Base-by-base conservation (phyloP, 2,113 vertebrate genomes). In the Pygoscelis antarcticus region DNA sequence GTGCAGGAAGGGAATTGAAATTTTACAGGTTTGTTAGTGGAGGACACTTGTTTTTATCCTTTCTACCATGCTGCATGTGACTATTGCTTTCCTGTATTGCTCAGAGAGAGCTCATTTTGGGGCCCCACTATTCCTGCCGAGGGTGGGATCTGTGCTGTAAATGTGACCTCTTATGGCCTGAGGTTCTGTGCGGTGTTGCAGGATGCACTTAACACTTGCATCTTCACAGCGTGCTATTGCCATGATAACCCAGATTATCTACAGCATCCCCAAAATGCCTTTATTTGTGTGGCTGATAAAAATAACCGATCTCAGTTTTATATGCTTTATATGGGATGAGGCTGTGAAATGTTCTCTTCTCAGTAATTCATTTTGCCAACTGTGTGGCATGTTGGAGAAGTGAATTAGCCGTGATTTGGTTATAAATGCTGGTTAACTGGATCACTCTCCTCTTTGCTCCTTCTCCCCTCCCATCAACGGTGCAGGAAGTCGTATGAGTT, bases 401-500 rank as follows among this genome's bases (percentile, higher is more conserved):
- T 3, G 25, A 57, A 46, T 61, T 40, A 62, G 58, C 52, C 13
- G 5, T 60, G 11, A 61, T 36, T 62, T 75, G 65, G 29, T 62
- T 77, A 13, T 64, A 66, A 83, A 44, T 49, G 13, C 64, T 51
- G 46, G 27, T 21, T 86, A 54, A 92, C 23, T 72, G 21, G 78
- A 7, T 88, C 46, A 3, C n/a, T 82, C 14, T 83, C 29, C 46
- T 64, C 60, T 92, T 34, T 60, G n/a, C 40, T 61, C 26, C 72
- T 83, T 68, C 52, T 83, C 27, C 38, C 27, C 20, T 68, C 22
- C 40, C 11, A 4, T 51, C 30, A 9, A 16, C 23, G 85, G 84
- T n/a, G 49, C 98, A 99, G 99, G 97, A 99, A 99, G 96, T 99
- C 99, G 0, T 99, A 99, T 16, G 99, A 99, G 90, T 99, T 99